Conservation (phyloP, 2,888 invertebrate species). For the Drosophila glabriapex region DNA sequence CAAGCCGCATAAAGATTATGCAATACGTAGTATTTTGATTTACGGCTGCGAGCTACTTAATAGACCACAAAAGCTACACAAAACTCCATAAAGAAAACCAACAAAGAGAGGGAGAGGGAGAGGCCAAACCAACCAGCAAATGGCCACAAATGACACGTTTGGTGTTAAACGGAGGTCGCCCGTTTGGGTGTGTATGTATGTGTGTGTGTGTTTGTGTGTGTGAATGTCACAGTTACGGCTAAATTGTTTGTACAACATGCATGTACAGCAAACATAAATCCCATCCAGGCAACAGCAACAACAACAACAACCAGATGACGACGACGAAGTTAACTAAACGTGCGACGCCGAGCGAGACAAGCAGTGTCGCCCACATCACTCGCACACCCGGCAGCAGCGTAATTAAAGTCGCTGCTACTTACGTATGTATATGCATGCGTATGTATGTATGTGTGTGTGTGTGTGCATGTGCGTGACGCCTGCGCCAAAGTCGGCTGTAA, state of each 20-base stretch:
- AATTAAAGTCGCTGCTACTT: slow-evolving; percentile 64
- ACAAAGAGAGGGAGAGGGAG: slow-evolving; percentile 27
- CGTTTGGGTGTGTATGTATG: slow-evolving; percentile 17
- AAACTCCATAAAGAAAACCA: slow-evolving; percentile 55
- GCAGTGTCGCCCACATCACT: slow-evolving; percentile 19
- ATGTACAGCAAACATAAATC: slow-evolving; percentile 79
- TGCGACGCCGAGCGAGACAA: slow-evolving; percentile 48
- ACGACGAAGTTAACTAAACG: slow-evolving; percentile 34
- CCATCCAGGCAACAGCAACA: slow-evolving; percentile 45
- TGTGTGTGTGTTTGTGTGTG: slow-evolving; percentile 10
- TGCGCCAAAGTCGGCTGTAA: slow-evolving; percentile 39
- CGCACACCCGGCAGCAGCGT: slow-evolving; percentile 46
- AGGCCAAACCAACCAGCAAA: slow-evolving; percentile 52
- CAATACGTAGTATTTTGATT: slow-evolving; percentile 64
- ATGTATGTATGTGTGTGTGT: slow-evolving; percentile 4
- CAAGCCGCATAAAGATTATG: slow-evolving; percentile 71
- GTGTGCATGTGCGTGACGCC: slow-evolving; percentile 34
- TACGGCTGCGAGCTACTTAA: slow-evolving; percentile 73
- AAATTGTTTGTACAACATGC: slow-evolving; percentile 83
- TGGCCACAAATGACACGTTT: slow-evolving; percentile 82
- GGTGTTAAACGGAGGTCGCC: slow-evolving; percentile 82
- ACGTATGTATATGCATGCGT: slow-evolving; percentile 6
- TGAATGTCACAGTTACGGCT: slow-evolving; percentile 76
- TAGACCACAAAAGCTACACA: slow-evolving; percentile 75
- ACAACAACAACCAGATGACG: slow-evolving; percentile 15